Evolutionary conservation across 1,140 invertebrate genomes (phyloP).

Genomic region (Araneus ventricosus): DNA sequence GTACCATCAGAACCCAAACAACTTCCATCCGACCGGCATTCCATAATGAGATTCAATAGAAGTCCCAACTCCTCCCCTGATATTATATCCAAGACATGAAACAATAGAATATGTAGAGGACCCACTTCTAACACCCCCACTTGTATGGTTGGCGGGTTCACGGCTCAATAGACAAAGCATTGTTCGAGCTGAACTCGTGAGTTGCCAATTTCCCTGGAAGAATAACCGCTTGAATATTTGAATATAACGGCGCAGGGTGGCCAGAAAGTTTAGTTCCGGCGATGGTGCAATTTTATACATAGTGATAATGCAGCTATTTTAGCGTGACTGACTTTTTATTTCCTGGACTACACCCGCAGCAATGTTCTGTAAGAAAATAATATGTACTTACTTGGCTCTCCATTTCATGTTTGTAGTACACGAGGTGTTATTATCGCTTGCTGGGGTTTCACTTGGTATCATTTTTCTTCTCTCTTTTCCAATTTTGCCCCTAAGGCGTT

Average conservation of each 20-base stretch:
- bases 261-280: conserved; percentile 9
- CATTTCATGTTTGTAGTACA: conserved; percentile 9
- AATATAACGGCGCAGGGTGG: conserved; percentile 62
- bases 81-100: conserved; percentile 41
- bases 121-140: conserved; percentile 38
- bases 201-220: conserved; percentile 47
- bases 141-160: conserved; percentile 34
- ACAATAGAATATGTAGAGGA: conserved; percentile 50
- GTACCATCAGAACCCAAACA: background rate
- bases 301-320: conserved; percentile 58
- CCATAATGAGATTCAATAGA: conserved; percentile 42
- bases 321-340: conserved; percentile 57
- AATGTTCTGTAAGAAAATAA: conserved; percentile 41
- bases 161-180: conserved; percentile 46
- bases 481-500: background rate
- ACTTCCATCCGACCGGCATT: background rate
- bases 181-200: conserved; percentile 61
- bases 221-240: conserved; percentile 46
- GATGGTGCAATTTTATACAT: conserved; percentile 62
- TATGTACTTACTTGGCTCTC: conserved; percentile 7
- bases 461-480: conserved; percentile 15
- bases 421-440: background rate
- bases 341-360: conserved; percentile 41
- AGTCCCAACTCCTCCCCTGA: conserved; percentile 16
- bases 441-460: background rate